Conservation (phyloP, 2,113 vertebrate genomes). For the Callipepla squamata region DNA sequence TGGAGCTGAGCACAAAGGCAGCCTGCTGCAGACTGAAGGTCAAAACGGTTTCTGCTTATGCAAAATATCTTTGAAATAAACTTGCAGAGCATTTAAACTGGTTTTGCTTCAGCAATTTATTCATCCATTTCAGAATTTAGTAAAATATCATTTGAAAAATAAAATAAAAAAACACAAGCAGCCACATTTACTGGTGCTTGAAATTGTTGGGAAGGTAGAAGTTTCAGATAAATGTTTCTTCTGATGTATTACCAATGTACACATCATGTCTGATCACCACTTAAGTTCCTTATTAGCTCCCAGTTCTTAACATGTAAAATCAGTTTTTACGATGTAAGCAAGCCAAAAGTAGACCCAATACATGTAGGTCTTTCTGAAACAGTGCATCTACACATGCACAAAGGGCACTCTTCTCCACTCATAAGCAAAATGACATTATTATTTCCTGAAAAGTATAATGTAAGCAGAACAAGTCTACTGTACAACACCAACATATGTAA, state of each 20-base stretch:
- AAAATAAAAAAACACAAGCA: background rate
- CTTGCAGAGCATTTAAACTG: background rate
- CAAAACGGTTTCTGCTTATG: constrained; percentile 30
- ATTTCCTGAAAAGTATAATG: background rate
- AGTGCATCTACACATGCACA: background rate
- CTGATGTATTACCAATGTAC: background rate
- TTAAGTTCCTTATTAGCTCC: background rate
- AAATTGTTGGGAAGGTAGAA: background rate
- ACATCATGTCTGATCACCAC: background rate
- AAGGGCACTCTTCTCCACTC: background rate
- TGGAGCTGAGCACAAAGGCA: constrained; percentile 46
- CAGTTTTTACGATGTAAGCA: background rate
- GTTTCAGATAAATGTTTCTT: background rate
- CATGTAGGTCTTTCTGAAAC: background rate
- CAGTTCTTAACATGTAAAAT: background rate
- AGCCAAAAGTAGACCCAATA: background rate
- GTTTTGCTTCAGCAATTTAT: constrained; percentile 26
- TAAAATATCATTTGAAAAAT: background rate
- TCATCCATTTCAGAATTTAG: background rate
- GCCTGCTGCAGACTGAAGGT: constrained; percentile 22
- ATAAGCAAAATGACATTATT: background rate
- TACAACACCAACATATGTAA: background rate
- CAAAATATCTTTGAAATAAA: background rate
- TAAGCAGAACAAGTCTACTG: background rate
- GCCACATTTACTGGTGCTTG: background rate